Evolutionary conservation across 2,113 vertebrate species (phyloP).

Genomic region (Aplodontia rufa): DNA sequence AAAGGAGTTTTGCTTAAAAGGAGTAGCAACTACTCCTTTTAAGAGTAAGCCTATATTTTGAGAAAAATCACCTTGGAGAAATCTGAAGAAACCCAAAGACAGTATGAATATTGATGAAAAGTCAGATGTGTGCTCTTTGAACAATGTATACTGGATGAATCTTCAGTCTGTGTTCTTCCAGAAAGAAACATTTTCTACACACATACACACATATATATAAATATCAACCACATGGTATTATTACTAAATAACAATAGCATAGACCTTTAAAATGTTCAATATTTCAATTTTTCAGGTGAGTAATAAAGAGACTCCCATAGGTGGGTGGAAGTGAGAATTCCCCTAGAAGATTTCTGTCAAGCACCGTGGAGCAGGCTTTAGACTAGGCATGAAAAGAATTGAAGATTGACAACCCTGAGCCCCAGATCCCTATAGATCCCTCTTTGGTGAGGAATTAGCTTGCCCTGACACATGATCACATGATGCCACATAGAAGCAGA

Average conservation of each 20-base stretch:
- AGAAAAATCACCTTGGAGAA: neutral
- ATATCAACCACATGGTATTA: neutral
- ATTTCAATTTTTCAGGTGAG: conserved; percentile 23
- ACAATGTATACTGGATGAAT: conserved; percentile 3
- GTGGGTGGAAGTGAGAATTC: neutral
- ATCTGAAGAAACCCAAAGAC: conserved; percentile 34
- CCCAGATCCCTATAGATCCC: neutral
- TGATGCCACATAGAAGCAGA: neutral
- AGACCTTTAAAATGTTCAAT: conserved; percentile 31
- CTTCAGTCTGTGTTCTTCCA: neutral
- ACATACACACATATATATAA: conserved; percentile 32
- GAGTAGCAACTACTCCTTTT: neutral
- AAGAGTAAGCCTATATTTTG: conserved; percentile 34
- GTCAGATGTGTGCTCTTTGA: neutral
- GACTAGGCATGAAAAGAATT: neutral
- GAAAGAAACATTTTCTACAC: neutral
- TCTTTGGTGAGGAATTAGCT: neutral
- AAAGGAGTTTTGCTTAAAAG: neutral
- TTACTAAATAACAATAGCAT: conserved; percentile 18
- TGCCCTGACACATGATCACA: neutral
- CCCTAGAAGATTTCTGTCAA: conserved; percentile 17
- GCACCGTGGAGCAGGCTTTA: neutral
- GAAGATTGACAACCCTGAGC: neutral
- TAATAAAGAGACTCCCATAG: neutral
- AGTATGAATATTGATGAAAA: neutral